Evolutionary conservation across 2,113 vertebrate species (phyloP).

Genomic region (Salvelinus namaycush): DNA sequence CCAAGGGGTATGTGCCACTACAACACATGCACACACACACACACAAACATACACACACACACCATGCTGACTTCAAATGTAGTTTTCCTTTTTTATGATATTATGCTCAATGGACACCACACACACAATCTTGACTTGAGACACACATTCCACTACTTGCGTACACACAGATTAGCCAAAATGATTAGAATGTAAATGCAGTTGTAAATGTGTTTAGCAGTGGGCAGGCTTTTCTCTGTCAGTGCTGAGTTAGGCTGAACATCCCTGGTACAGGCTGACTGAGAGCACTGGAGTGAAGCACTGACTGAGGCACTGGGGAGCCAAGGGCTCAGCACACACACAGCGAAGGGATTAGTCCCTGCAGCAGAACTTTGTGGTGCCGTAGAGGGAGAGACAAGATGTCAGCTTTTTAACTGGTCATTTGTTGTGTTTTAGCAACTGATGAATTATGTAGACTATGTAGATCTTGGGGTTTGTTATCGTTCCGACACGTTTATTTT

Average conservation of each 20-base stretch:
- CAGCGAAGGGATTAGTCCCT: constrained; percentile 54
- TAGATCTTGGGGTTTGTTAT: neutral
- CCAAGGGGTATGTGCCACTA: constrained; percentile 41
- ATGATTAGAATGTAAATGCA: constrained; percentile 57
- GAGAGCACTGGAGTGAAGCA: constrained; percentile 64
- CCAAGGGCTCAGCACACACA: constrained; percentile 30
- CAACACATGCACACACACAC: neutral
- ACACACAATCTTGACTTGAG: neutral
- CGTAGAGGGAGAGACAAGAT: constrained; percentile 47
- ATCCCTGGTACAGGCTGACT: constrained; percentile 48
- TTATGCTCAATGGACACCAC: constrained; percentile 15
- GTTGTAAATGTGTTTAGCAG: constrained; percentile 60
- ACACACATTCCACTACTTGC: constrained; percentile 4
- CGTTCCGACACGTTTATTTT: neutral
- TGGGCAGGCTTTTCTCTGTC: constrained; percentile 58
- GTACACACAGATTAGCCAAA: constrained; percentile 48
- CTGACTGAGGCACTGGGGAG: constrained; percentile 51
- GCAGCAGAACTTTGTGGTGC: constrained; percentile 39
- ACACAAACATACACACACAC: constrained; percentile 7
- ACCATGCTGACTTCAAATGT: constrained; percentile 56
- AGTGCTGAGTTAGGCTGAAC: constrained; percentile 62
- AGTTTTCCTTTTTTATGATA: constrained; percentile 6
- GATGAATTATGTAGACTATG: neutral
- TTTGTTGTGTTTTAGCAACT: constrained; percentile 68
- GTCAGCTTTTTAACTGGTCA: constrained; percentile 70